A percentile compares a stretch with the other conserved stretches of the same genome.
phyloP scores from a whole-genome alignment of 2,113 vertebrate species.

The Otolemur garnettii region DNA sequence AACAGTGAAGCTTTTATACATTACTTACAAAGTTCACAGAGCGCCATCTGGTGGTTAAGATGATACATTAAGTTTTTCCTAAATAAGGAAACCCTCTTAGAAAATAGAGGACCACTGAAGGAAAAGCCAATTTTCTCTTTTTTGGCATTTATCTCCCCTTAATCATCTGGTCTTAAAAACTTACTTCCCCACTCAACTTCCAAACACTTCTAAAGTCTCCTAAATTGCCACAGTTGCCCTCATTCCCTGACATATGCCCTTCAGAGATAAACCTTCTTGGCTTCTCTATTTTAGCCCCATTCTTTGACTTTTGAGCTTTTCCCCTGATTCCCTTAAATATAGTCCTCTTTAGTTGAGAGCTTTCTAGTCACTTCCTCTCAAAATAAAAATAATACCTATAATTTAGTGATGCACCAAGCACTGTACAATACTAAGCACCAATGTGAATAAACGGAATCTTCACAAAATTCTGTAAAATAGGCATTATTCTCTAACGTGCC shows the following conservation, averaged over 20 bases:
- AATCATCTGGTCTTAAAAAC: not conserved
- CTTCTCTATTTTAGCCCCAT: not conserved
- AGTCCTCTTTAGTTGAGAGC: not conserved
- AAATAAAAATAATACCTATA: conserved; percentile 57
- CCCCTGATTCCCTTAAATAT: not conserved
- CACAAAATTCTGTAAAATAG: not conserved
- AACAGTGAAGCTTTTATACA: not conserved
- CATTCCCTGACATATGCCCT: not conserved
- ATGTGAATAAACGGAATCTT: not conserved
- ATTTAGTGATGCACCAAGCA: not conserved
- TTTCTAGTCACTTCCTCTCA: not conserved
- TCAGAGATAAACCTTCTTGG: not conserved
- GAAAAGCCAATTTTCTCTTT: not conserved
- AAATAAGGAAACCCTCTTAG: not conserved
- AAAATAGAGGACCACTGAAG: not conserved
- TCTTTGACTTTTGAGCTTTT: not conserved
- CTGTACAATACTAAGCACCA: not conserved
- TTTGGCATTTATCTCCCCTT: not conserved
- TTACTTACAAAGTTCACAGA: conserved; percentile 65
- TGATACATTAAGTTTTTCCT: not conserved
- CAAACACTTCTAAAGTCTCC: not conserved
- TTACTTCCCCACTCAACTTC: not conserved
- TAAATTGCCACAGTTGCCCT: not conserved
- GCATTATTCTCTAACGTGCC: not conserved
- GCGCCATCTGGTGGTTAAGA: conserved; percentile 85